Evolutionary conservation across 2,113 vertebrate genomes (phyloP).

Genomic region (chimpanzee (Pan troglodytes)): NHGRI_mPanTro3-v2.1_pri NC_072402.2:167568501-167569000

Average conservation of each 20-base stretch:
- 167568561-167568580: not conserved
- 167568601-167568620: not conserved
- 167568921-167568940: not conserved
- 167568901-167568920: not conserved
- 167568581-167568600: not conserved
- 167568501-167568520: not conserved
- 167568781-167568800: not conserved
- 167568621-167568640: not conserved
- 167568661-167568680: not conserved
- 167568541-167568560: not conserved
- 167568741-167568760: not conserved
- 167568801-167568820: not conserved
- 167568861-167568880: not conserved
- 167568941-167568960: not conserved
- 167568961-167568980: slow-evolving; percentile 15
- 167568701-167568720: not conserved
- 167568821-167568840: not conserved
- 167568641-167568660: not conserved
- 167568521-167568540: not conserved
- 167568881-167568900: not conserved
- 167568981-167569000: not conserved
- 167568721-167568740: not conserved
- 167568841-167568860: not conserved
- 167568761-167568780: not conserved
- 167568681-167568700: not conserved